Base-by-base conservation (phyloP, 2,113 vertebrate species). In the Lophochroa leadbeateri region DNA sequence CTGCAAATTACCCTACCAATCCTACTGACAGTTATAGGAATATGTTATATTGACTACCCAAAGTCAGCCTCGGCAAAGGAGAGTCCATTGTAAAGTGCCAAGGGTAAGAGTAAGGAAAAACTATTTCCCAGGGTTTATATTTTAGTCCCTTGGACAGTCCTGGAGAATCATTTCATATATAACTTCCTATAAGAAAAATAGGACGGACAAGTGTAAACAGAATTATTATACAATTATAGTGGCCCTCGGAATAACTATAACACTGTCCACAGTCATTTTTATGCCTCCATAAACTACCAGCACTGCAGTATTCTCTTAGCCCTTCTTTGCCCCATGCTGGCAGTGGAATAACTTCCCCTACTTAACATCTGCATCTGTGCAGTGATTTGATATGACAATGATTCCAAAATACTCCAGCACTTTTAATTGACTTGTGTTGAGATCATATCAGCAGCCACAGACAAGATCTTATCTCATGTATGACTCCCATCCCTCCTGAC, bases 341-440 rank as follows among this genome's bases (percentile, higher is more conserved):
- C 52, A 75, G 7, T 46, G 60, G 39, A 86, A 72, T 92, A 95
- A 93, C 90, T 92, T 94, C 27, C 43, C 78, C 90, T 29, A 5
- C 79, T 83, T 83, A 64, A 75, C 4, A 20, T 37, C 71, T 31
- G 70, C 81, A 65, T 75, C 64, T 13, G 67, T 20, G 82, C 39
- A 1, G 93, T 95, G 87, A 94, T 96, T 92, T 89, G 95, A 90
- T 90, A 85, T 89, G 89, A 91, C 83, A 94, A 75, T 75, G 88
- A 89, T 93, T 95, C 75, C 74, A 65, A 95, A 95, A 95, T 92
- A 91, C 92, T 84, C 94, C 77, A 85, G 94, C 91, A 88, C 92
- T 86, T 97, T 96, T 97, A 97, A 97, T 97, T 97, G 97, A 92
- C 94, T 94, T n/a, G 65, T 86, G 83, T 92, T 89, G 96, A 96